Percentiles rank a stretch among this genome's conserved stretches.
Conservation (phyloP, 1,140 invertebrate species). For the Drosophila pseudoobscura region DNA sequence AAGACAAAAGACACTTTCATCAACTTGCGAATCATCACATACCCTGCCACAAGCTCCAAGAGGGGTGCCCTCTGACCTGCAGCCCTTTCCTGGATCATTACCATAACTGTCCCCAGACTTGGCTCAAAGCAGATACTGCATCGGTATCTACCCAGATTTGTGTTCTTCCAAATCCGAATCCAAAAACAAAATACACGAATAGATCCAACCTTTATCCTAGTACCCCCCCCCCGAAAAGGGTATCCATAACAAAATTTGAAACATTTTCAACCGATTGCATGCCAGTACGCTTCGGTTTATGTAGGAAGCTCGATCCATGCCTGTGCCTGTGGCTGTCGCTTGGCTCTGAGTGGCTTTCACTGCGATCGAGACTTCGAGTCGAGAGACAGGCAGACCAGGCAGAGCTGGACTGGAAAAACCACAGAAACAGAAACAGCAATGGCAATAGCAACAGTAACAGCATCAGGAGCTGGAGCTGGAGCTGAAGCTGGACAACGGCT, state of each 20-base stretch:
- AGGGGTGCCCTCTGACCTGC: no score
- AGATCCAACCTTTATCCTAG: no score
- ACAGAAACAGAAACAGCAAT: constrained; percentile 24
- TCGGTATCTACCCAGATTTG: no score
- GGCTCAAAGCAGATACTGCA: no score
- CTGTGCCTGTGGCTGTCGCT: neutral
- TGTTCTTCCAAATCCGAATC: no score
- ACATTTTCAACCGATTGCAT: constrained; percentile 13
- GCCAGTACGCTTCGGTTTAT: constrained; percentile 4
- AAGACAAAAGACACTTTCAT: no score
- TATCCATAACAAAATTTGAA: neutral
- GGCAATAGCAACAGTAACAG: neutral
- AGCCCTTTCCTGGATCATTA: no score
- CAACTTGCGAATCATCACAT: no score
- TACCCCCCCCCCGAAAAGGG: neutral
- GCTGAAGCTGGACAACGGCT: constrained; percentile 19
- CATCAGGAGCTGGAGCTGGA: neutral
- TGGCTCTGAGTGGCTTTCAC: constrained; percentile 61
- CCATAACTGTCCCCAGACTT: no score
- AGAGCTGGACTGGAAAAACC: constrained; percentile 65
- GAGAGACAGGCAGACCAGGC: constrained; percentile 33
- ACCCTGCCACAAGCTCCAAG: no score
- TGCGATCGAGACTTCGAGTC: constrained; percentile 43
- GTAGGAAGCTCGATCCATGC: constrained; percentile 34
- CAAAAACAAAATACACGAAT: no score